A percentile compares a stretch with the other conserved stretches of the same genome.
phyloP scores from a whole-genome alignment of 1,140 invertebrate species.

The Drosophila parabipectinata region DNA sequence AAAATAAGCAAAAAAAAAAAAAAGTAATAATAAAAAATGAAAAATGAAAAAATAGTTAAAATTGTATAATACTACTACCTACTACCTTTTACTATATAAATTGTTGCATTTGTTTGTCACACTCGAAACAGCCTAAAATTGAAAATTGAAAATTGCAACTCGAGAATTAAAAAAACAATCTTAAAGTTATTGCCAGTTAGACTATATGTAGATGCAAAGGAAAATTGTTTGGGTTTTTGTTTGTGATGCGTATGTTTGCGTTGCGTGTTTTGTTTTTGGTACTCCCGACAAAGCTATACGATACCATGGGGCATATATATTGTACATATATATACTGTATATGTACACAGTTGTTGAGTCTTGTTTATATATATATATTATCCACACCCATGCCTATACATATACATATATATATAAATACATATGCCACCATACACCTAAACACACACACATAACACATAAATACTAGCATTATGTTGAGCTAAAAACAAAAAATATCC shows the following conservation, averaged over 20 bases:
- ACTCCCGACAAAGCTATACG: conserved; percentile 36
- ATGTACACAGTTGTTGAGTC: conserved; percentile 73
- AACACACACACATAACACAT: conserved; percentile 35
- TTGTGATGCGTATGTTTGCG: conserved; percentile 50
- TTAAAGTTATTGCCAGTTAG: conserved; percentile 36
- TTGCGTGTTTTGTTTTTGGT: conserved; percentile 60
- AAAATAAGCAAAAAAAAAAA: conserved; percentile 1
- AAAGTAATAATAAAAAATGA: conserved; percentile 13
- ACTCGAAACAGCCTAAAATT: conserved; percentile 23
- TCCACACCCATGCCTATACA: conserved; percentile 39
- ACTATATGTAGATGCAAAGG: conserved; percentile 23
- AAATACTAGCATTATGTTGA: conserved; percentile 73
- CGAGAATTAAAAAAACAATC: too few relatives aligned
- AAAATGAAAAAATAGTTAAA: conserved; percentile 23
- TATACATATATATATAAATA: conserved; percentile 37
- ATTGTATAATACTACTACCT: conserved; percentile 36
- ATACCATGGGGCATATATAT: conserved; percentile 39
- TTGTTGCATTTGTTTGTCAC: conserved; percentile 69
- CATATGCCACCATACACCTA: conserved; percentile 24
- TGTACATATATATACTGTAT: conserved; percentile 23
- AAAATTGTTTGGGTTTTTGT: conserved; percentile 45
- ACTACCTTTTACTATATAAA: conserved; percentile 17
- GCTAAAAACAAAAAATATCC: conserved; percentile 30
- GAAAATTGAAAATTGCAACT: conserved; percentile 7
- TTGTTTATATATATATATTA: conserved; percentile 63